These are phyloP conservation scores for Timandra comae DNA, from an alignment of 2,888 invertebrate genomes.

Conservation along the genomic window DNA sequence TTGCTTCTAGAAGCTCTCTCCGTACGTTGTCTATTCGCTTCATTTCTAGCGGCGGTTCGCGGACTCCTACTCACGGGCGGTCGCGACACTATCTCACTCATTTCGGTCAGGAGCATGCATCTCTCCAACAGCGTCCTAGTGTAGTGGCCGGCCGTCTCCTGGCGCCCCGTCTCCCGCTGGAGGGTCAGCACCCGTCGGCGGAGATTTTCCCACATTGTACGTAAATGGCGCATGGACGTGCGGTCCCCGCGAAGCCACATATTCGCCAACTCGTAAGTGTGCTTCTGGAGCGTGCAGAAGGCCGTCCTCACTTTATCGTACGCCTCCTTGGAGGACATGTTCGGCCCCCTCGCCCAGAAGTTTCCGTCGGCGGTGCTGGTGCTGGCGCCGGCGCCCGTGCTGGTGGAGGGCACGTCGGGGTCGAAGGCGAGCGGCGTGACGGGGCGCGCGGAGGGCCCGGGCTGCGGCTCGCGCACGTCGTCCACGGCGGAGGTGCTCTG, in stretches of 20 bases:
- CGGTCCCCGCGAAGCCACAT: constrained; percentile 62
- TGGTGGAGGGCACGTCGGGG: constrained; percentile 36
- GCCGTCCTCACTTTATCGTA: constrained; percentile 57
- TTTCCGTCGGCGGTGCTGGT: constrained; percentile 56
- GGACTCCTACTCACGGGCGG: background rate
- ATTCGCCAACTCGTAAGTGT: constrained; percentile 51
- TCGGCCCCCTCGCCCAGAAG: constrained; percentile 40
- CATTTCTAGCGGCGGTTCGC: background rate
- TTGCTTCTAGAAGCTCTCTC: no score
- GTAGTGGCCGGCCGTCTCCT: constrained; percentile 55
- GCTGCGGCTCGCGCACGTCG: constrained; percentile 3
- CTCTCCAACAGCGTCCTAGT: constrained; percentile 60
- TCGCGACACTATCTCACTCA: constrained; percentile 45
- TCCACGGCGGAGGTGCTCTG: constrained; percentile 28
- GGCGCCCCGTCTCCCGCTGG: constrained; percentile 64
- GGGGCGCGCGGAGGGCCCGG: constrained; percentile 2
- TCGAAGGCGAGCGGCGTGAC: constrained; percentile 13
- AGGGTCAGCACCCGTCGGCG: constrained; percentile 75
- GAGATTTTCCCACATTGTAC: constrained; percentile 80
- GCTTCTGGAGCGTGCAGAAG: constrained; percentile 55
- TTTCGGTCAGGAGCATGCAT: constrained; percentile 61
- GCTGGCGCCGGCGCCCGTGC: no score
- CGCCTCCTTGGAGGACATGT: constrained; percentile 53
- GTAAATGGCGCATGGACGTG: constrained; percentile 73
- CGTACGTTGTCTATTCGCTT: no score